Evolutionary conservation across 2,888 invertebrate species (phyloP), one percentile per base, ranked within the genome.

Genomic region (Serrognathus titanus): DNA sequence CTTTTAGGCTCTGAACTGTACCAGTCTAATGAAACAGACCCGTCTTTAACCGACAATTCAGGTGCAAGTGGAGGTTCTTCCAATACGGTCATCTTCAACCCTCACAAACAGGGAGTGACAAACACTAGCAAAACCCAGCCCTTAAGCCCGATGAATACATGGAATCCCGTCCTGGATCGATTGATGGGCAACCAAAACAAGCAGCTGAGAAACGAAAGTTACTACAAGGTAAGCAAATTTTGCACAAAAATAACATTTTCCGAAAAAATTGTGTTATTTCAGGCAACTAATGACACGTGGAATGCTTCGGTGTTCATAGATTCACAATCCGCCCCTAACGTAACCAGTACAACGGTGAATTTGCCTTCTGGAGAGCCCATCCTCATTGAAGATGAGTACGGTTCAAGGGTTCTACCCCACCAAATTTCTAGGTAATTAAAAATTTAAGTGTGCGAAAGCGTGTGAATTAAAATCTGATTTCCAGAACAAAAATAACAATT

Each of bases 161-260:
- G 89, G 87, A 94, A 95, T 78, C 93, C 94, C 60, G 93, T 94
- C 58, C 85, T 95, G 70, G 94, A 95, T 73, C 81, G 94, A 71
- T 80, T 95, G 70, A 93, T 92, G 49, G 89, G 89, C 84, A 83
- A 81, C 69, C 75, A 74, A 53, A 73, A 67, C 58, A 72, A 73
- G 51, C 80, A 78, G 55, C 74, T 94, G 56, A 82, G 94, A 57
- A 96, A 95, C 71, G 94, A 96, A 74, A 96, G 95, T 71, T 96
- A 96, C 72, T 94, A 92, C 70, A 87, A 92, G 82, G 93, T 92
- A 68, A 87, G 71, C 73, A 62, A 24, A 24, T 51, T 12, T 41
- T 31, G 24, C 46, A 16, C 51, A 2, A 20, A 10, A n/a, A 20
- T n/a, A 13, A n/a, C 10, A 10, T 20, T 31, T 51, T 24, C 7